Base-by-base conservation (phyloP, 2,113 vertebrate species). In the Galemys pyrenaicus region DNA sequence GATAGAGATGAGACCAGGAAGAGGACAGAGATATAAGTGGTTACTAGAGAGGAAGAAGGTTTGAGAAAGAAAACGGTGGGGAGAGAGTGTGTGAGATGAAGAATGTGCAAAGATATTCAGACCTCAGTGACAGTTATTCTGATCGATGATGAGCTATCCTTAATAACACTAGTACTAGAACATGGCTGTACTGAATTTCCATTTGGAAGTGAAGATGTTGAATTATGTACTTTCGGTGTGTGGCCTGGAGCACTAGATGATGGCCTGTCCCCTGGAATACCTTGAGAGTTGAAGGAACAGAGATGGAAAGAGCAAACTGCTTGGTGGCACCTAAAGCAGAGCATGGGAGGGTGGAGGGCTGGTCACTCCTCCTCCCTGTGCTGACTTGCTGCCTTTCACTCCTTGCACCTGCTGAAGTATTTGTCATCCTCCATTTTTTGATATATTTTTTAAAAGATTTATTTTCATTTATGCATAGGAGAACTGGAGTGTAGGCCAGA, bases 41-140 rank as follows among this genome's bases (percentile, higher is more conserved):
- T 83, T 91, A 11, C 74, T 54, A 9, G 82, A 89, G 85, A 91
- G 93, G 93, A 95, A 83, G 91, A 84, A 93, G 54, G 44, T 35
- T 91, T 79, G 58, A 94, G 89, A 71, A 90, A 74, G 26, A 87
- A 75, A 62, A 30, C 13, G 77, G n/a, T 9, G 28, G 35, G 58
- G 74, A 91, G 67, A 30, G 35, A n/a, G 46, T 70, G 54, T 16
- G 24, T 41, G 64, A 65, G 65, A n/a, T 19, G 35, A 77, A 85
- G 51, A 64, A 5, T 62, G 35, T 67, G 60, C 35, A 56, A 0
- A 70, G 83, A 22, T 39, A 8, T 49, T 37, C 28, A 80, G 58
- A 81, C 49, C 26, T 90, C 32, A 62, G n/a, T 3, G 20, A 44
- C 64, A 28, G 65, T 71, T 83, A 49, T 30, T 89, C 51, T 60